Evolutionary conservation across 30 jellyfish, hydroid and myxozoan species (phyloP).

Genomic region (Aurelia aurita): DNA sequence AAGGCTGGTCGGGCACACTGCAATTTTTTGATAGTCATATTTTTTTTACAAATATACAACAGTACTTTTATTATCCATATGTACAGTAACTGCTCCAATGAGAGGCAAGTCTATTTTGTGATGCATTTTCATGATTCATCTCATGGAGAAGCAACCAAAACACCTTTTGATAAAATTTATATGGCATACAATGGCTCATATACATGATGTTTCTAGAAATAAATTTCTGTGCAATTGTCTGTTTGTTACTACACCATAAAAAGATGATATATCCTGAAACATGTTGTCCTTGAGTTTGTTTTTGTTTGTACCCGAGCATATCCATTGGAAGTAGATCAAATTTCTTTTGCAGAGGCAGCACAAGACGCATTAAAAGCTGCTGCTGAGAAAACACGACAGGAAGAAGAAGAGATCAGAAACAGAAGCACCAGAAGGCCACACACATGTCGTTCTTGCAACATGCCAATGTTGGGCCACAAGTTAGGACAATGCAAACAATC

Average conservation of each 20-base stretch:
- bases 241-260: background rate
- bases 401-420: background rate
- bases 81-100: too few species aligned
- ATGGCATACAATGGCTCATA: background rate
- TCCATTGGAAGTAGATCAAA: too few species aligned
- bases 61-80: too few species aligned
- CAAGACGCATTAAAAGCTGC: background rate
- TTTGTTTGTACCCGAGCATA: background rate
- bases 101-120: too few species aligned
- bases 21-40: too few species aligned
- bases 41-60: too few species aligned
- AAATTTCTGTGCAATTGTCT: background rate
- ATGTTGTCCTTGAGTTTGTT: background rate
- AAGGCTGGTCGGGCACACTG: too few species aligned
- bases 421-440: background rate
- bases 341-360: background rate
- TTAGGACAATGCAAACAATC: background rate
- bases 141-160: too few species aligned
- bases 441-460: background rate
- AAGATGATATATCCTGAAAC: background rate
- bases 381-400: background rate
- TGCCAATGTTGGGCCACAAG: slow-evolving; percentile 11
- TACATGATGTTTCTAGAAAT: too few species aligned
- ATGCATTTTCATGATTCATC: too few species aligned
- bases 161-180: too few species aligned